Base-by-base conservation (phyloP, 2,888 invertebrate genomes). In the Phasia obesa region DNA sequence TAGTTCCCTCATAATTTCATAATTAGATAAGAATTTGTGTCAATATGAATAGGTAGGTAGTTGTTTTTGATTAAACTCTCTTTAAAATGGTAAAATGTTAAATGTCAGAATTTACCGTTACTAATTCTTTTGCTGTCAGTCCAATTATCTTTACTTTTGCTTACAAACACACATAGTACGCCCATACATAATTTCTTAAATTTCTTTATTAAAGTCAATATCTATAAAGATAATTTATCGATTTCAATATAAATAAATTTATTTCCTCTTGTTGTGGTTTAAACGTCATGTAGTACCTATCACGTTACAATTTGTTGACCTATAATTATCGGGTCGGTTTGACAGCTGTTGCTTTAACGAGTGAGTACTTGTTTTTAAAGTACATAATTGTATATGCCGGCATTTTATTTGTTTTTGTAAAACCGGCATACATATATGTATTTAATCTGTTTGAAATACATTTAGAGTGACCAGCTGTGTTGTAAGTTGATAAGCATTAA, bases 331-430 rank as follows among this genome's bases (percentile, higher is more conserved):
- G 25, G 21, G 35, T 62, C 19, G n/a, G n/a, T 17, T 60, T 77
- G 31, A 2, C 44, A 21, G 62, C 55, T 23, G 25, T 19, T 51
- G 15, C 9, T 3, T 25, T 25, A n/a, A 7, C 27, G 38, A 55
- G 11, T 47, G 31, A 67, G 27, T 42, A 49, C 57, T 35, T 25
- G 25, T 25, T 19, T 31, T 19, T 15, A 17, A 25, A 49, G 57
- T 65, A n/a, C n/a, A n/a, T n/a, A 57, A 49, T 55, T 49, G 65
- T 57, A 67, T 59, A 75, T 59, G 65, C 75, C 75, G 75, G 75
- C 49, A 42, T 67, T 67, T 47, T 62, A 23, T 13, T 55, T 62
- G 75, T 60, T 27, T 31, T 38, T 42, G 7, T 38, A 21, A 59
- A 49, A 47, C 17, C 44, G 44, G 44, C 44, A 47, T 35, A n/a